Conservation (phyloP, 2,113 vertebrate species). For the Rhinopomastus cyanomelas region DNA sequence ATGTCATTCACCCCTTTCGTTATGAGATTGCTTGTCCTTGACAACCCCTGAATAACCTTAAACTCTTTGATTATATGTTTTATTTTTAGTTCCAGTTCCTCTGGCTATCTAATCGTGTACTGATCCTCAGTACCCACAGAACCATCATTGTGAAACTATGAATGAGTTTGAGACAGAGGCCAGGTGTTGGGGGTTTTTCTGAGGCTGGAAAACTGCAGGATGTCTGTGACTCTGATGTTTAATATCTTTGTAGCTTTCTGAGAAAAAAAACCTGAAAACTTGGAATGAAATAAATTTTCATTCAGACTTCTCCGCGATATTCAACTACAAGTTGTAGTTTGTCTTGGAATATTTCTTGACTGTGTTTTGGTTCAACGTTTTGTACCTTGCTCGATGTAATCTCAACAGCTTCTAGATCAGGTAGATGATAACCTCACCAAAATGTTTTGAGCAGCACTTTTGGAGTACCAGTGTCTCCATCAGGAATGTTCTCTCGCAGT, state of each 20-base stretch:
- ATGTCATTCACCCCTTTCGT: not conserved
- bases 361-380: not conserved
- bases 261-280: not conserved
- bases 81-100: not conserved
- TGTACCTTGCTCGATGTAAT: not conserved
- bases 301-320: not conserved
- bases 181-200: not conserved
- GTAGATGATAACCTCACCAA: fast-evolving
- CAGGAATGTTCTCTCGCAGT: not conserved
- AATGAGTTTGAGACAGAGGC: not conserved
- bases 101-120: not conserved
- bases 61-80: not conserved
- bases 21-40: not conserved
- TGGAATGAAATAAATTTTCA: not conserved
- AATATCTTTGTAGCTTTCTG: not conserved
- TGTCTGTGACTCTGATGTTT: not conserved
- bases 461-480: too few species aligned
- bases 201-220: not conserved
- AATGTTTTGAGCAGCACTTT: not conserved
- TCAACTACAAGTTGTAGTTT: not conserved
- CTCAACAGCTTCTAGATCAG: not conserved
- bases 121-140: not conserved
- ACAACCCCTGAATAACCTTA: not conserved
- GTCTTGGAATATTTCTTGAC: not conserved
- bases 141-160: not conserved